Evolutionary conservation across 1,140 invertebrate species (phyloP).

Genomic region (Radopholus similis): DNA sequence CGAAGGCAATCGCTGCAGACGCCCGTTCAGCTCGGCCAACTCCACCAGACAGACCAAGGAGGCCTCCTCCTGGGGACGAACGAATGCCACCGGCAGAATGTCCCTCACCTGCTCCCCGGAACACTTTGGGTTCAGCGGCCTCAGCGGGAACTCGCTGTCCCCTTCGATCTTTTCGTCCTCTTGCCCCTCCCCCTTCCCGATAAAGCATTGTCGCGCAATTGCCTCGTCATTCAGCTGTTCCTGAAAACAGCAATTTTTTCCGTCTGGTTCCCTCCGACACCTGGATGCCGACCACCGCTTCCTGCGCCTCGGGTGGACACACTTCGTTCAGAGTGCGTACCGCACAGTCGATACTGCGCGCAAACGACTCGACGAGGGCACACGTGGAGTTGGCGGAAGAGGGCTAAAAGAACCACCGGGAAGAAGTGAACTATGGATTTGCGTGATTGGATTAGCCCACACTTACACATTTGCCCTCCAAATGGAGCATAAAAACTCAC

Average conservation of each 20-base stretch:
- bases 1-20: conserved; percentile 44
- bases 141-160: conserved; percentile 41
- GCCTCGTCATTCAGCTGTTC: conserved; percentile 54
- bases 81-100: neutral
- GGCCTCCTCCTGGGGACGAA: conserved; percentile 44
- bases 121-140: conserved; percentile 39
- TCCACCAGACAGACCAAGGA: conserved; percentile 55
- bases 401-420: neutral
- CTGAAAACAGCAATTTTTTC: neutral
- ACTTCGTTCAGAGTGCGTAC: conserved; percentile 47
- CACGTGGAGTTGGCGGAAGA: conserved; percentile 27
- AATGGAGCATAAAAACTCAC: conserved; percentile 9
- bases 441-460: conserved; percentile 37
- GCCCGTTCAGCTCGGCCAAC: conserved; percentile 53
- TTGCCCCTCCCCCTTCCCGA: conserved; percentile 24
- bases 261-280: conserved; percentile 7
- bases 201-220: conserved; percentile 49
- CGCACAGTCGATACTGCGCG: conserved; percentile 51
- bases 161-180: neutral
- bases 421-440: conserved; percentile 29
- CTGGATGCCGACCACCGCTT: conserved; percentile 49
- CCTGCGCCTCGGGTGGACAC: conserved; percentile 53
- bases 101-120: conserved; percentile 49
- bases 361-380: conserved; percentile 51
- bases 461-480: conserved; percentile 8